phyloP scores from a whole-genome alignment of 2,888 invertebrate genomes.

The Ophioninae sp. region DNA sequence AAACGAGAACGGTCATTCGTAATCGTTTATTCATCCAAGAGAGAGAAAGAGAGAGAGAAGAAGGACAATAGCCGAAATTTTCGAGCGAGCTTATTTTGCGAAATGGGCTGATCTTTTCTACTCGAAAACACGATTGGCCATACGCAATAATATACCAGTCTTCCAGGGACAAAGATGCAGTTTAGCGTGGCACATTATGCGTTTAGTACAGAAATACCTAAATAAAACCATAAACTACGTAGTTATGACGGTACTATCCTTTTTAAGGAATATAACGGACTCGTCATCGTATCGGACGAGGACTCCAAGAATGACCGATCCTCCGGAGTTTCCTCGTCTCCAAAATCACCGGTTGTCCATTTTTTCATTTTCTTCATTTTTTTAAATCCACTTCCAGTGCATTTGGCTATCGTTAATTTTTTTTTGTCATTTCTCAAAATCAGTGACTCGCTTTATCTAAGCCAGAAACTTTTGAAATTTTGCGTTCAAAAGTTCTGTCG shows the following conservation, averaged over 20 bases:
- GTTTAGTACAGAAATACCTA: slow-evolving; percentile 71
- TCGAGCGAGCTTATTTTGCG: slow-evolving; percentile 42
- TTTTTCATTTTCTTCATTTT: neutral
- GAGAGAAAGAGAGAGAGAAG: neutral
- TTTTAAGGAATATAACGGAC: slow-evolving; percentile 69
- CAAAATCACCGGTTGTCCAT: slow-evolving; percentile 2
- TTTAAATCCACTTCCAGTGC: neutral
- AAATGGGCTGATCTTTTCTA: slow-evolving; percentile 43
- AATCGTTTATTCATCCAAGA: slow-evolving; percentile 23
- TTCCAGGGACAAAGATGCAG: slow-evolving; percentile 76
- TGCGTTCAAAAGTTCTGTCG: no score
- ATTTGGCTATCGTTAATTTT: neutral
- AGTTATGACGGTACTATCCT: slow-evolving; percentile 67
- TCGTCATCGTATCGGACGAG: slow-evolving; percentile 55
- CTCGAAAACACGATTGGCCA: slow-evolving; percentile 37
- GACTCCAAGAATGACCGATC: slow-evolving; percentile 46
- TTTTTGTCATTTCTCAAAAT: no score
- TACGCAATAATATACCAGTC: slow-evolving; percentile 75
- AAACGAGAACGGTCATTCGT: slow-evolving; percentile 54
- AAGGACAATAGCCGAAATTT: slow-evolving; percentile 33
- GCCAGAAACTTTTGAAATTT: no score
- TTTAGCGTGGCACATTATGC: slow-evolving; percentile 74
- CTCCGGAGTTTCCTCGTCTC: neutral
- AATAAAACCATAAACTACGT: slow-evolving; percentile 78
- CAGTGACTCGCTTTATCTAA: no score